Percentiles rank a stretch among this genome's conserved stretches.
Conservation (phyloP, 1,140 invertebrate genomes). For the Paraescarpia echinospica region DNA sequence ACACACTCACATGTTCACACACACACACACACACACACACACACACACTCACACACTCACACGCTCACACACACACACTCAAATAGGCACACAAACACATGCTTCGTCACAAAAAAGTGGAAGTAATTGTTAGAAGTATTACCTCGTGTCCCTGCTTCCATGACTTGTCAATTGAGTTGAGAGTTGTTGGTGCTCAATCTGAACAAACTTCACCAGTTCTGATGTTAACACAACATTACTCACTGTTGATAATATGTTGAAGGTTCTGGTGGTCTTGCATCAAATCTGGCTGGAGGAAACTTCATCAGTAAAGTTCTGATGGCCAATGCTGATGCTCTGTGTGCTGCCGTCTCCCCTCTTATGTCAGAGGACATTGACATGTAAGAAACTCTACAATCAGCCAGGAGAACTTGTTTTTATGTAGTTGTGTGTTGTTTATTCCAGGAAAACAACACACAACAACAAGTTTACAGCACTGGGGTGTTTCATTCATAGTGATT, state of each 20-base stretch:
- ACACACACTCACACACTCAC: not conserved
- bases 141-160: no score
- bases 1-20: not conserved
- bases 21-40: not conserved
- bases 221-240: not conserved
- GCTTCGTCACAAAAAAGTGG: no score
- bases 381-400: slow-evolving; percentile 57
- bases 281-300: slow-evolving; percentile 51
- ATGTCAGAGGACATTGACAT: slow-evolving; percentile 88
- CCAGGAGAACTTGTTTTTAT: slow-evolving; percentile 71
- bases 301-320: slow-evolving; percentile 88
- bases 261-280: not conserved
- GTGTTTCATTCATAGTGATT: no score
- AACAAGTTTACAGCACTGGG: no score
- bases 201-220: not conserved
- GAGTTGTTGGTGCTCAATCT: no score
- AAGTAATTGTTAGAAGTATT: no score
- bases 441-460: no score
- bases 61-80: not conserved
- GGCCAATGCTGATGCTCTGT: slow-evolving; percentile 94
- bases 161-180: no score
- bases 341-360: slow-evolving; percentile 88
- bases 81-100: no score
- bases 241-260: not conserved
- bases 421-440: not conserved